These are phyloP conservation scores for Xanthia icteritia DNA, from an alignment of 2,888 invertebrate genomes.

Conservation along the genomic window DNA sequence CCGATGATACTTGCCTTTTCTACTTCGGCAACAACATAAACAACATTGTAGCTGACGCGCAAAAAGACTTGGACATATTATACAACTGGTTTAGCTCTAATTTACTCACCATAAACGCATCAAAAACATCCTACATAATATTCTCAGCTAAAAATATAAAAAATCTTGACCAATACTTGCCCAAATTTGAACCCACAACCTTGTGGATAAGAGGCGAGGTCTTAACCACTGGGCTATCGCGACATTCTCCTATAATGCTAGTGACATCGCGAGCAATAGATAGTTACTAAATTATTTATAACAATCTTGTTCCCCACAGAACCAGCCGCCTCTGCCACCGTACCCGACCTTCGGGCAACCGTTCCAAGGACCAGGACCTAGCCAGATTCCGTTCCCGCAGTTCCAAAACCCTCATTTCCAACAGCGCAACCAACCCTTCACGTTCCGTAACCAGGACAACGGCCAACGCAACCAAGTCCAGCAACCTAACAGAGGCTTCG, in stretches of 20 bases:
- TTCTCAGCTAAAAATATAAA: too few relatives aligned
- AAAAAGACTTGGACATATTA: too few relatives aligned
- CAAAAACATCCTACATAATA: too few relatives aligned
- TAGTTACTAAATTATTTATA: neutral
- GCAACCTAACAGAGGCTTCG: conserved; percentile 45
- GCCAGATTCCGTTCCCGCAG: conserved; percentile 79
- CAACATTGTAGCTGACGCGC: too few relatives aligned
- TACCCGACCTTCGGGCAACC: conserved; percentile 78
- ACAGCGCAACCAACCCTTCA: conserved; percentile 67
- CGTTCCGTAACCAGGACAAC: conserved; percentile 52
- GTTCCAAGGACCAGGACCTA: conserved; percentile 74
- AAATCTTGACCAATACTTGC: too few relatives aligned
- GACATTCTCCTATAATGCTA: neutral
- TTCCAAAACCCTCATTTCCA: conserved; percentile 78
- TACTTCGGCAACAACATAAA: too few relatives aligned
- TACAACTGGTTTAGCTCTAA: too few relatives aligned
- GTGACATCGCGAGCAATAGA: neutral
- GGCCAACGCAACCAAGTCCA: conserved; percentile 53
- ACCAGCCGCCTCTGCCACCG: conserved; percentile 76
- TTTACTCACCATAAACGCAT: too few relatives aligned
- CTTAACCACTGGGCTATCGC: too few relatives aligned
- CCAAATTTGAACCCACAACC: too few relatives aligned
- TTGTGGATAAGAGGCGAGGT: too few relatives aligned
- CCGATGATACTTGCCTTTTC: too few relatives aligned
- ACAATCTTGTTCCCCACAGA: conserved; percentile 64